Evolutionary conservation across 2,113 vertebrate genomes (phyloP), one percentile per base, ranked within the genome.

Genomic region (Emydocephalus ijimae): DNA sequence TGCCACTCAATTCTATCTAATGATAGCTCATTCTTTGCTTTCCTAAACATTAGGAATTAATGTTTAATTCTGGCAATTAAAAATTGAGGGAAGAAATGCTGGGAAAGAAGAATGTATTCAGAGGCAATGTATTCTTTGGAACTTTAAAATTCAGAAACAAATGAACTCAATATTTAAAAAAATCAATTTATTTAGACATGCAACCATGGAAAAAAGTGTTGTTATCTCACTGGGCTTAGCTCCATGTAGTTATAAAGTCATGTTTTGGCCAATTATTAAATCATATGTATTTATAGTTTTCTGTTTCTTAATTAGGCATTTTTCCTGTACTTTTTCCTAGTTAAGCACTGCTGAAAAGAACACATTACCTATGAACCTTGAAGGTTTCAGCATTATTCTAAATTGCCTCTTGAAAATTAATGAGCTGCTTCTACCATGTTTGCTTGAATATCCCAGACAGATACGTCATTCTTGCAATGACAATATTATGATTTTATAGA

Each of bases 401-500:
- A 90, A 90, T 92, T 92, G 88, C 74, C 74, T 43, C 88, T 92
- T 92, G 74, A 92, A 90, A 89, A 86, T 92, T 90, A 92, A 92
- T 61, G 74, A 92, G 56, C 55, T 61, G 74, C 45, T 90, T 74
- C 55, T 90, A 48, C 12, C 55, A 54, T 64, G 56, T 85, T 92
- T 85, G 54, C 88, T 61, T 85, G 92, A 92, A 57, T 59, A 90
- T 85, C 23, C 24, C 12, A 89, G 39, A 45, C 69, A 39, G n/a
- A 39, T 86, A 52, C 7, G 48, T 45, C 86, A 64, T 92, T 86
- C 34, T 81, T 91, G 29, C 89, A 89, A 34, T 86, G 81, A 45
- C 45, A 86, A 59, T 54, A 26, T 86, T 85, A 52, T 90, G 45
- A n/a, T 85, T 39, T 48, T 50, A 64, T 54, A 43, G 56, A 92